Percentiles rank a stretch among this genome's conserved stretches.
phyloP scores from a whole-genome alignment of 2,113 vertebrate species.

The Corythaixoides concolor region DNA sequence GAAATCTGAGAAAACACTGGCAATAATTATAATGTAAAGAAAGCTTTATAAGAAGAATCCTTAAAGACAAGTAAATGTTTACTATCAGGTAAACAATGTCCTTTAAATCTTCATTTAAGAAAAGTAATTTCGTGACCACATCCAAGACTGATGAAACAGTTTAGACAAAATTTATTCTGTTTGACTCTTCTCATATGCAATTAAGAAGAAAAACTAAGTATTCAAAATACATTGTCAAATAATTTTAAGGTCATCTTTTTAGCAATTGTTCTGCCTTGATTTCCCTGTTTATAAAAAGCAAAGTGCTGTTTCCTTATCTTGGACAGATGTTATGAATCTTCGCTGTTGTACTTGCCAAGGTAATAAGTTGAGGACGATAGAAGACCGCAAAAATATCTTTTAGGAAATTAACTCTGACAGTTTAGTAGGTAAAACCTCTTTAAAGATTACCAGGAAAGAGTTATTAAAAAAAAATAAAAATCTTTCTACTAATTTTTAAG shows the following conservation, averaged over 20 bases:
- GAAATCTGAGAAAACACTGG: conserved; percentile 79
- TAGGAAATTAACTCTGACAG: not conserved
- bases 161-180: not conserved
- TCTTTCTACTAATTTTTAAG: not conserved
- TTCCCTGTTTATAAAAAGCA: not conserved
- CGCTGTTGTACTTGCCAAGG: not conserved
- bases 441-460: not conserved
- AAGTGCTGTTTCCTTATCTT: not conserved
- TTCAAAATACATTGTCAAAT: not conserved
- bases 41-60: conserved; percentile 14
- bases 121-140: not conserved
- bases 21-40: conserved; percentile 32
- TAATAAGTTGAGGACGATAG: not conserved
- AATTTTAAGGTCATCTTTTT: not conserved
- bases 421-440: not conserved
- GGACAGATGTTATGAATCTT: not conserved
- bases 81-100: not conserved
- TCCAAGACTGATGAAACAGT: not conserved
- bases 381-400: not conserved
- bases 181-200: not conserved
- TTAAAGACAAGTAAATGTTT: not conserved
- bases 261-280: not conserved
- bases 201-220: not conserved
- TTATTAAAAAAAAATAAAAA: not conserved
- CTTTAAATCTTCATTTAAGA: not conserved